phyloP scores from a whole-genome alignment of 2,888 invertebrate genomes.

The Galeopsomyia nigrocyanea region DNA sequence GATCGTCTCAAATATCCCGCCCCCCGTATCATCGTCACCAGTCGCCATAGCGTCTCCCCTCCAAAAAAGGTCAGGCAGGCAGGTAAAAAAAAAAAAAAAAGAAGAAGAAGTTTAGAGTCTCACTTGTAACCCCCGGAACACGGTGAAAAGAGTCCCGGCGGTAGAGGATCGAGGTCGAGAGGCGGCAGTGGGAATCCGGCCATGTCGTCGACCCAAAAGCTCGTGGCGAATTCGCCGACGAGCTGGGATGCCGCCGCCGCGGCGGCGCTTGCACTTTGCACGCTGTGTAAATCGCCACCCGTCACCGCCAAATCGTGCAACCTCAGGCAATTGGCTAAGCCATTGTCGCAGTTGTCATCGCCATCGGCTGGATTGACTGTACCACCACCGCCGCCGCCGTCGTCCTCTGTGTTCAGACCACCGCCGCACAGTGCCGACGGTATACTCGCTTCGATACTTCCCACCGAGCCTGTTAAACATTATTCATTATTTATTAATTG shows the following conservation, averaged over 20 bases:
- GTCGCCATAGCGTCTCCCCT: no score
- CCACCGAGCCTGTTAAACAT: constrained; percentile 61
- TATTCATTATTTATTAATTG: no score
- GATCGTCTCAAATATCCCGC: no score
- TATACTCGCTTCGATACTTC: constrained; percentile 67
- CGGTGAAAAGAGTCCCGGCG: constrained; percentile 89
- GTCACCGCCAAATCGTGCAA: constrained; percentile 60
- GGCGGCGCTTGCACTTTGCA: background rate
- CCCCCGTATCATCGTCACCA: no score
- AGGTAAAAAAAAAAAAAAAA: no score
- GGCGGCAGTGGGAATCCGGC: constrained; percentile 87
- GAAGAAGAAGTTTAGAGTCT: constrained; percentile 61
- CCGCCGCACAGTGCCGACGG: constrained; percentile 64
- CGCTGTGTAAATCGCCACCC: constrained; percentile 14
- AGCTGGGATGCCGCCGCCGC: constrained; percentile 54
- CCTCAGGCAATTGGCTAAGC: constrained; percentile 53
- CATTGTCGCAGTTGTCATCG: constrained; percentile 43
- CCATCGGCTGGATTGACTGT: background rate
- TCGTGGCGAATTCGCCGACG: constrained; percentile 68
- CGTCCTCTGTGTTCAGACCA: constrained; percentile 59
- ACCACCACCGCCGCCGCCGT: constrained; percentile 29
- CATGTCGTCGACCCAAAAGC: constrained; percentile 84
- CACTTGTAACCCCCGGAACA: constrained; percentile 83
- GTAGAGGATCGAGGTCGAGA: constrained; percentile 88
- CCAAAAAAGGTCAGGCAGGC: no score